Percentiles rank a stretch among this genome's conserved stretches.
phyloP scores from a whole-genome alignment of 1,140 invertebrate genomes.

The Zaprionus capensis region DNA sequence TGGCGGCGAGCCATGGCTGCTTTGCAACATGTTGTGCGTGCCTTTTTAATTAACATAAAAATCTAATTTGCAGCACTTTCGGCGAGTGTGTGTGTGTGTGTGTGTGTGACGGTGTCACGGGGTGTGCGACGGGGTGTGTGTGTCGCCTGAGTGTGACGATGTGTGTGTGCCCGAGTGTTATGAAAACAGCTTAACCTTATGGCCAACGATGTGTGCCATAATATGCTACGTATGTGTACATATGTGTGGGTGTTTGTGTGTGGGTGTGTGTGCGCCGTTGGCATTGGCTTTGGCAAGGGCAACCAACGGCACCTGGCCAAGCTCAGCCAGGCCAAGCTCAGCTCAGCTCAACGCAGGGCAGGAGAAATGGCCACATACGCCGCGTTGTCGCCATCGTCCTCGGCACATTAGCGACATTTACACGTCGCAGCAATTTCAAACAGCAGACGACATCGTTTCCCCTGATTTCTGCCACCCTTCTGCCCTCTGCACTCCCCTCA shows the following conservation, averaged over 20 bases:
- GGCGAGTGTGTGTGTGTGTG: conserved; percentile 40
- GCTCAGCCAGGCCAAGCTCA: conserved; percentile 38
- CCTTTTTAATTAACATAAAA: conserved; percentile 83
- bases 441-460: conserved; percentile 70
- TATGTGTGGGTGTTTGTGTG: conserved; percentile 6
- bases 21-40: conserved; percentile 58
- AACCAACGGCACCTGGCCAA: conserved; percentile 71
- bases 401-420: conserved; percentile 79
- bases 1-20: conserved; percentile 15
- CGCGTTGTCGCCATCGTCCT: conserved; percentile 30
- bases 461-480: conserved; percentile 15
- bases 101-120: conserved; percentile 15
- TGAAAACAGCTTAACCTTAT: conserved; percentile 82
- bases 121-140: conserved; percentile 2
- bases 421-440: conserved; percentile 81
- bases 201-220: conserved; percentile 78
- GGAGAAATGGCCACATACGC: conserved; percentile 19
- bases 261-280: conserved; percentile 47
- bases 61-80: conserved; percentile 78
- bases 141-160: neutral
- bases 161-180: conserved; percentile 38
- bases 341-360: conserved; percentile 41
- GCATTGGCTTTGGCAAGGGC: conserved; percentile 75
- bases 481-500: neutral
- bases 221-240: conserved; percentile 35